phyloP scores from a whole-genome alignment of 1,140 invertebrate genomes.

The Anthonomus grandis region DNA sequence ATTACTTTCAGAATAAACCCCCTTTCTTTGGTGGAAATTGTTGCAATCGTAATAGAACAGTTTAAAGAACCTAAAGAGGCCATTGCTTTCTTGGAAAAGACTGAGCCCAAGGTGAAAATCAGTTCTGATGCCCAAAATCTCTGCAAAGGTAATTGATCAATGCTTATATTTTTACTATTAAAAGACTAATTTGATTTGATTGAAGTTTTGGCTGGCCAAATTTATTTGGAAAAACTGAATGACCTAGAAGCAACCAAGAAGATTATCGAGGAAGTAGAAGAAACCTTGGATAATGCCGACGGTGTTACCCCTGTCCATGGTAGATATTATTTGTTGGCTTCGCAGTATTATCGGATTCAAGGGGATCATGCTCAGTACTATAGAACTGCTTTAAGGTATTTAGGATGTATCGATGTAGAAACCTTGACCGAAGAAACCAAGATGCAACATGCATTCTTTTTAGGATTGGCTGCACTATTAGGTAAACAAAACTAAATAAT shows the following conservation, averaged over 20 bases:
- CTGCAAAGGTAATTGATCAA: constrained; percentile 62
- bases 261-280: constrained; percentile 87
- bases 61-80: constrained; percentile 78
- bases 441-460: constrained; percentile 82
- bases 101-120: constrained; percentile 83
- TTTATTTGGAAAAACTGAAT: constrained; percentile 76
- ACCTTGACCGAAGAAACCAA: constrained; percentile 65
- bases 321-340: constrained; percentile 90
- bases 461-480: constrained; percentile 89
- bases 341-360: constrained; percentile 79
- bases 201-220: constrained; percentile 74
- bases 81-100: constrained; percentile 80
- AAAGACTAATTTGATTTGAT: too few species aligned
- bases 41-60: constrained; percentile 75
- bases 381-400: constrained; percentile 87
- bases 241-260: constrained; percentile 81
- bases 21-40: constrained; percentile 85
- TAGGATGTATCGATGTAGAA: constrained; percentile 86
- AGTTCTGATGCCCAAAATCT: constrained; percentile 83
- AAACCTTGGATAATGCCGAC: constrained; percentile 82
- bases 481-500: constrained; percentile 6
- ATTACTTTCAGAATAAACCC: constrained; percentile 81
- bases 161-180: too few species aligned
- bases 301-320: constrained; percentile 93
- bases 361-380: constrained; percentile 93